Conservation (phyloP, 2,113 vertebrate species). For the Petrocephalus zakoni region DNA sequence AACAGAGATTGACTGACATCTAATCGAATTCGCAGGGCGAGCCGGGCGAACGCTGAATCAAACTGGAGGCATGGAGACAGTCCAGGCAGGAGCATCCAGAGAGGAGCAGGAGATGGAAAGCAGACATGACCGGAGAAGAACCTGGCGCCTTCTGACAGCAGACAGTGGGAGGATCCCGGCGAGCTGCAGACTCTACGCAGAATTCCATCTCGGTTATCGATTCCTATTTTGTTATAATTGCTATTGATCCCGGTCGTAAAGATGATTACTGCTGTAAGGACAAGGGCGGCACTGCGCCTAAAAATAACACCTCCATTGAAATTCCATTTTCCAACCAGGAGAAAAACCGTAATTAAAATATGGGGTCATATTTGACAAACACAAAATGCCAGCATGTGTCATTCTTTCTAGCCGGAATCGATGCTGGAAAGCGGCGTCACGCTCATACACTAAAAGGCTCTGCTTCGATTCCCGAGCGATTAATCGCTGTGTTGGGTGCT, state of each 20-base stretch:
- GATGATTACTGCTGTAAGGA: constrained; percentile 8
- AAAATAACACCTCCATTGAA: constrained; percentile 1
- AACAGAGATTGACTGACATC: background rate
- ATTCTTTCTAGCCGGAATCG: background rate
- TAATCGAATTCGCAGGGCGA: background rate
- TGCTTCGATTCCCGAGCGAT: background rate
- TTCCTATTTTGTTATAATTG: constrained; percentile 8
- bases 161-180: background rate
- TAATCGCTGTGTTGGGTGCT: background rate
- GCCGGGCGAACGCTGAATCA: background rate
- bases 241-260: background rate
- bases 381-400: background rate
- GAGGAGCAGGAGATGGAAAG: background rate
- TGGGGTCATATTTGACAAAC: background rate
- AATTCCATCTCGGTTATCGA: constrained; percentile 8
- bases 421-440: background rate
- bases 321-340: background rate
- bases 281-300: background rate
- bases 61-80: background rate
- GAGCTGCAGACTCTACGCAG: background rate
- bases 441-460: background rate
- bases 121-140: background rate
- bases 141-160: background rate
- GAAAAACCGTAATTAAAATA: background rate
- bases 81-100: background rate